Evolutionary conservation across 2,113 vertebrate genomes (phyloP).

Genomic region (Anseranas semipalmata): DNA sequence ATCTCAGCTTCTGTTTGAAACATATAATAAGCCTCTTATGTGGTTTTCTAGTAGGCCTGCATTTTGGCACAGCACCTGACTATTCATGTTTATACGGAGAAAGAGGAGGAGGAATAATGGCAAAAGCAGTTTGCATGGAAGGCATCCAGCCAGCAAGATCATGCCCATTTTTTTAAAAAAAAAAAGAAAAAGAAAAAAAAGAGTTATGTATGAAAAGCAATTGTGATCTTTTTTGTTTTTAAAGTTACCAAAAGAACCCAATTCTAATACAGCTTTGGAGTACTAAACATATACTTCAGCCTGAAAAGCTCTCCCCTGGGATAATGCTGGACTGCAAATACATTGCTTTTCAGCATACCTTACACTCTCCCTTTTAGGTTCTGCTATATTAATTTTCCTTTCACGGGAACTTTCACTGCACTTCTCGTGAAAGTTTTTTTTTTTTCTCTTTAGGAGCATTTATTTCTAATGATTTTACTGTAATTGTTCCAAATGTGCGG

Average conservation of each 20-base stretch:
- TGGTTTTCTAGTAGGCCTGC: slow-evolving; percentile 22
- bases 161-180: too few species aligned
- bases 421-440: neutral
- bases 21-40: neutral
- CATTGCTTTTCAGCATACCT: neutral
- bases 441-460: neutral
- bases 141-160: neutral
- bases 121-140: slow-evolving; percentile 28
- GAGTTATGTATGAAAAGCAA: neutral
- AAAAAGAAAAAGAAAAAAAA: neutral
- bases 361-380: neutral
- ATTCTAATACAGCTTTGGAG: neutral
- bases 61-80: slow-evolving; percentile 45
- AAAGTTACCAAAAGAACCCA: neutral
- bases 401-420: neutral
- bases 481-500: neutral
- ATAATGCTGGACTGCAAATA: neutral
- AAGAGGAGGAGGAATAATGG: neutral
- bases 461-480: neutral
- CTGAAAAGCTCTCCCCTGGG: neutral
- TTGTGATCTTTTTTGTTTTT: neutral
- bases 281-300: neutral
- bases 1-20: slow-evolving; percentile 19
- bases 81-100: neutral
- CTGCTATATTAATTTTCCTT: neutral